These are phyloP conservation scores for Urocolius indicus DNA, from an alignment of 2,113 vertebrate species.

Conservation along the genomic window DNA sequence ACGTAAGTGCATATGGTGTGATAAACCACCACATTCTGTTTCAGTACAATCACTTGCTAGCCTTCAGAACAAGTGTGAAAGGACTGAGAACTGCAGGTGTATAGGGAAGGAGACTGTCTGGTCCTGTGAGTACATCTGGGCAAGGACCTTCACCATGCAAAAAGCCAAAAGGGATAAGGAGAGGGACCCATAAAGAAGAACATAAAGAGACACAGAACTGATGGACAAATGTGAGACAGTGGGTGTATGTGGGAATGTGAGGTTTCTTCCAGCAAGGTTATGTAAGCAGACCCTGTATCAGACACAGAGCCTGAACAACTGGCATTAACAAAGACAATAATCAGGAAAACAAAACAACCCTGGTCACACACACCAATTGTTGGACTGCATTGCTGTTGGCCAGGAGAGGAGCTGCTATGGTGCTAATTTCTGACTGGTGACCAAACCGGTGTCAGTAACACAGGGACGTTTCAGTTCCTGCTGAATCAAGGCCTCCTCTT, in stretches of 20 bases:
- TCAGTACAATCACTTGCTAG: background rate
- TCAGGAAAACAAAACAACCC: no score
- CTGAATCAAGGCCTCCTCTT: no score
- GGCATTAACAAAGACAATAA: background rate
- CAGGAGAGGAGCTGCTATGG: no score
- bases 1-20: background rate
- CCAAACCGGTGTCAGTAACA: no score
- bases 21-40: background rate
- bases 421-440: no score
- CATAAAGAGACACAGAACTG: background rate
- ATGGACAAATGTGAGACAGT: background rate
- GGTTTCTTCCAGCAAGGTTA: background rate
- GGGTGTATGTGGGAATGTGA: background rate
- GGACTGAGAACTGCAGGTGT: background rate
- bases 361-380: no score
- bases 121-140: background rate
- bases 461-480: no score
- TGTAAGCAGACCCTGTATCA: no score
- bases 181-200: background rate
- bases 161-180: background rate
- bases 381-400: no score
- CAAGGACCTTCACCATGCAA: background rate
- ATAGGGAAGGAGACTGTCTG: background rate
- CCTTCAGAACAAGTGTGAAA: background rate
- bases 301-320: background rate